Evolutionary conservation across 1,140 invertebrate genomes (phyloP), one percentile per base, ranked within the genome.

Genomic region (Listronotus bonariensis): DNA sequence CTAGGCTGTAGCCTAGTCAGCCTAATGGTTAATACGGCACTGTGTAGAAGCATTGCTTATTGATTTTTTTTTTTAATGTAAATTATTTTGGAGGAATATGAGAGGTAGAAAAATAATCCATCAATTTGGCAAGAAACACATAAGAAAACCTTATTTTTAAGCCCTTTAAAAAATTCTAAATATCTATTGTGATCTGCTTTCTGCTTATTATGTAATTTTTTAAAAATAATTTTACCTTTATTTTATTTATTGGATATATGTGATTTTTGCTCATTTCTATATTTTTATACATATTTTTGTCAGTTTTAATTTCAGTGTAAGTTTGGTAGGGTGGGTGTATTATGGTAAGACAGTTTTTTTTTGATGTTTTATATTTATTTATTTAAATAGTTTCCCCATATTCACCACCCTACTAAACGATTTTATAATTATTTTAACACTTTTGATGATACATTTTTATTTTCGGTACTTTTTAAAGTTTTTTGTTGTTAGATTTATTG

Each of bases 241-340:
- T 26, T 26, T 3, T 26, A 26, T 26, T 26, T 26, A 26, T 26
- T 26, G 20, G 20, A 3, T 17, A n/a, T 43, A 42, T 56, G 53
- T 56, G 41, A 43, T 32, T 57, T 57, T 31, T 38, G n/a, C 14
- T 12, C 7, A 17, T 18, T 41, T 11, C 18, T 49, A 18, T 36
- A n/a, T 6, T 18, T 48, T 8, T 51, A 11, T 41, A 41, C 9
- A n/a, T 52, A 52, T 17, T 52, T 61, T 12, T 52, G 11, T 53
- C 4, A 26, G 9, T 60, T 26, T 38, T 57, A 36, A 32, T 36
- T 64, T 64, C 61, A 55, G 45, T 64, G 71, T 69, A 51, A 66
- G 70, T 77, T 77, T 77, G 73, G 74, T 77, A 77, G 76, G 76
- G 74, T 77, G 76, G 76, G 76, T 77, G 75, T 68, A 61, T 26